Evolutionary conservation across 2,888 invertebrate genomes (phyloP).

Genomic region (Lamproptera curius): DNA sequence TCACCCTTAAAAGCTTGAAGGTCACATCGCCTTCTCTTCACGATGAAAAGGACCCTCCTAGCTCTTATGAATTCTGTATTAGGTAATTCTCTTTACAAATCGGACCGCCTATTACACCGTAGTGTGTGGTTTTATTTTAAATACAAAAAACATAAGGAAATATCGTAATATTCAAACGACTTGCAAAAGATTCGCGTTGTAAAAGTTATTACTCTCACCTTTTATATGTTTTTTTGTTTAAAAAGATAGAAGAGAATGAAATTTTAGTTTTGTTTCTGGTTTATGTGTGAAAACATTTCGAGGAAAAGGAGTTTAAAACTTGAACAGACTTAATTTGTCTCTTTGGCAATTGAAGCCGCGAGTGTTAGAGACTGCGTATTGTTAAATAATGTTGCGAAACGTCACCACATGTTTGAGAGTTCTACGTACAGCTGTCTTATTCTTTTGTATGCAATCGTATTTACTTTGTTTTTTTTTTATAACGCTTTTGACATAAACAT

Average conservation of each 20-base stretch:
- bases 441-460: too few species aligned
- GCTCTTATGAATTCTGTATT: constrained; percentile 24
- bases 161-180: too few species aligned
- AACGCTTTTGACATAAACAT: too few species aligned
- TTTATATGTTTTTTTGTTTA: neutral
- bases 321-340: constrained; percentile 16
- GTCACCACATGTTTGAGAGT: neutral
- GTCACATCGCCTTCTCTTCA: constrained; percentile 22
- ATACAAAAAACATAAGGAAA: too few species aligned
- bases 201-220: neutral
- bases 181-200: too few species aligned
- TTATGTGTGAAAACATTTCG: constrained; percentile 5
- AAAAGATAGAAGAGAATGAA: neutral
- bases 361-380: neutral
- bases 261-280: neutral
- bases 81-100: constrained; percentile 18
- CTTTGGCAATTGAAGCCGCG: constrained; percentile 11
- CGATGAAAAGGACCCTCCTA: constrained; percentile 27
- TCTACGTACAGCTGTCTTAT: too few species aligned
- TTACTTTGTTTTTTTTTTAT: too few species aligned
- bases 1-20: constrained; percentile 24
- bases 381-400: neutral
- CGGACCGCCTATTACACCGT: constrained; percentile 12
- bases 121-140: too few species aligned
- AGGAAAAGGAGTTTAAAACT: constrained; percentile 12